Evolutionary conservation across 2,888 invertebrate genomes (phyloP), one percentile per base, ranked within the genome.

Genomic region (Drosophila anomalipes): DNA sequence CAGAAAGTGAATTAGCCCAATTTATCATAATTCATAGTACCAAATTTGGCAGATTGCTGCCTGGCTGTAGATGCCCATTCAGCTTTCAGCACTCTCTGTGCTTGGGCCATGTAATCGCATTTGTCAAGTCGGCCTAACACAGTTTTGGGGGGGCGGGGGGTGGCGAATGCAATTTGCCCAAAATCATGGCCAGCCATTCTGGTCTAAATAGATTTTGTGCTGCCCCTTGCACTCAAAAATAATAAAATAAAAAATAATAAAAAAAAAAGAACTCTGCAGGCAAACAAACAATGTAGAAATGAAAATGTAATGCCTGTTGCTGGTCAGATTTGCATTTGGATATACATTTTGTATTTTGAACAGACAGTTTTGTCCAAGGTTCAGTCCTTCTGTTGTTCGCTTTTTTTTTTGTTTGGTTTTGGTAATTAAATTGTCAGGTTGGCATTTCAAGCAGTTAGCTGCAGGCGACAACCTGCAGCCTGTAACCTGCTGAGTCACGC

Each of bases 351-450:
- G 63, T 57, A 64, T 60, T 56, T 77, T 41, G 32, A 33, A 53
- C 82, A 67, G 69, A 77, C 63, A 73, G 59, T 56, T 65, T 62
- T 63, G 79, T 68, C 67, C 67, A 82, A 64, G 74, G 82, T 56
- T 26, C 54, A 33, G 39, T 49, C 4, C 35, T 26, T 22, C 54
- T 61, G 65, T 49, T 67, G 39, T 67, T 63, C 69, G 58, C 70
- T 65, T 10, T 12, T 65, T 44, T 71, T 51, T 65, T 10, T 12
- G 63, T 44, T 71, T 51, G 62, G 58, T 62, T 62, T 60, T 89
- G 86, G 82, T 86, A 90, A 86, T 86, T 86, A 86, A 86, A 89
- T 90, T 86, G 81, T 86, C 81, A 89, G 80, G 49, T 68, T 75
- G 44, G 59, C 66, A 83, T 59, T 65, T 41, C 44, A 60, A 53